phyloP scores from a whole-genome alignment of 2,113 vertebrate species.

The Strix aluco region DNA sequence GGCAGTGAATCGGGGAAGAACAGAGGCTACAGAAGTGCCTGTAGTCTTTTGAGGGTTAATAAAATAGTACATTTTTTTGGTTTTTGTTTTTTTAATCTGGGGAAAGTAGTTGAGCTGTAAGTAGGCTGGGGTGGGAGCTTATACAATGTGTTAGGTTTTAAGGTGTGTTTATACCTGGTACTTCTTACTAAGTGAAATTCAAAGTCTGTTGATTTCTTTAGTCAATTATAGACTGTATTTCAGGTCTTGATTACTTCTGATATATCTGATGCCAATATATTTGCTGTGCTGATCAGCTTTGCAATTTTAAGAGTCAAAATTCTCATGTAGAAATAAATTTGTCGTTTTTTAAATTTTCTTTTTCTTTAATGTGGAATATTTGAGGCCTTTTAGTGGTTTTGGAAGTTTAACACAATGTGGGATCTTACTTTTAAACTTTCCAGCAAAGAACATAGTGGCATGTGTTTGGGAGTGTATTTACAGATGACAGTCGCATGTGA shows the following conservation, averaged over 20 bases:
- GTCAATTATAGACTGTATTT: neutral
- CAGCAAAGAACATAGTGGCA: neutral
- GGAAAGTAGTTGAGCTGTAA: neutral
- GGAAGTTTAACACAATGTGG: neutral
- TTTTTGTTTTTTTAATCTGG: no score
- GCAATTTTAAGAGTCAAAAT: neutral
- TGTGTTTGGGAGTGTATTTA: fast-evolving
- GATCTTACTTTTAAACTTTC: neutral
- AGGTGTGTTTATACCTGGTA: neutral
- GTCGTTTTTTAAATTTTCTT: neutral
- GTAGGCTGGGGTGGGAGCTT: neutral
- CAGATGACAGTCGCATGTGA: fast-evolving
- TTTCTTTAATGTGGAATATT: neutral
- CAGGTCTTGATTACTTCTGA: neutral
- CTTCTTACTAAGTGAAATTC: neutral
- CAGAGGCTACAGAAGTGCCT: neutral
- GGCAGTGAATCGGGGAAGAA: neutral
- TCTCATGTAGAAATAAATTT: neutral
- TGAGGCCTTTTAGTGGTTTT: neutral
- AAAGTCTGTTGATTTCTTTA: neutral
- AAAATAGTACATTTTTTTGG: neutral
- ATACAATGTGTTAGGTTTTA: neutral
- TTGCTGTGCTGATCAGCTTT: neutral
- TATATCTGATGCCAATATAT: fast-evolving
- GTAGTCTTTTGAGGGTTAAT: neutral